A percentile compares a stretch with the other conserved stretches of the same genome.
phyloP scores from a whole-genome alignment of 2,888 invertebrate genomes.

The Danaus chrysippus region DNA sequence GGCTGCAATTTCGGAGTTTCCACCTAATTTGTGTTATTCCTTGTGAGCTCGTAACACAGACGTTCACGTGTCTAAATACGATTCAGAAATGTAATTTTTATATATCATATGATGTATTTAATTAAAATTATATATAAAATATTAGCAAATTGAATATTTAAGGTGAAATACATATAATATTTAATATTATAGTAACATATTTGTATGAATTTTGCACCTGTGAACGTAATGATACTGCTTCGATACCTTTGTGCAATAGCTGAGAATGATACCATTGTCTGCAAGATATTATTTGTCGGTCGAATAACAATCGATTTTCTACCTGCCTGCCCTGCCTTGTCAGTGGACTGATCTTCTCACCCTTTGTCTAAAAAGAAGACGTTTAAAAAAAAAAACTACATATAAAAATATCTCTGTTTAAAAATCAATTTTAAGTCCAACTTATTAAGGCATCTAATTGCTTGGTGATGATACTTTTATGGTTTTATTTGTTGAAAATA shows the following conservation, averaged over 20 bases:
- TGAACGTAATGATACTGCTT: constrained; percentile 24
- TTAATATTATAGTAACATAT: constrained; percentile 7
- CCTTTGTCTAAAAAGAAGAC: constrained; percentile 47
- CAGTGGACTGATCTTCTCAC: constrained; percentile 62
- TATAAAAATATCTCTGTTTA: background rate
- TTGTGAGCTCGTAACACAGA: constrained; percentile 11
- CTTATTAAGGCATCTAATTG: constrained; percentile 5
- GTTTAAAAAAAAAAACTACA: constrained; percentile 43
- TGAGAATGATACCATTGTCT: constrained; percentile 13
- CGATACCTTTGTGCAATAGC: constrained; percentile 38
- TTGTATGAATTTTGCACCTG: constrained; percentile 14
- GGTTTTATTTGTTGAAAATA: constrained; percentile 53
- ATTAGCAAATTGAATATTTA: too few relatives aligned
- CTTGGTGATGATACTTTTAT: constrained; percentile 16
- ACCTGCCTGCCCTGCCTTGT: constrained; percentile 61
- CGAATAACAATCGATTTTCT: constrained; percentile 68
- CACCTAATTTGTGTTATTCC: constrained; percentile 20
- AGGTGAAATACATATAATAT: too few relatives aligned
- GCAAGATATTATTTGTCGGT: constrained; percentile 26
- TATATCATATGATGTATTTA: too few relatives aligned
- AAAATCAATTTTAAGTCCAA: constrained; percentile 5
- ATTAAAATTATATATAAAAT: too few relatives aligned
- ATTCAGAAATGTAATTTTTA: too few relatives aligned
- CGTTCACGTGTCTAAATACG: background rate
- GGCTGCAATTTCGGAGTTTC: constrained; percentile 23